A percentile compares a stretch with the other conserved stretches of the same genome.
phyloP scores from a whole-genome alignment of 2,797 vertebrate species.

The Myotis myotis region DNA sequence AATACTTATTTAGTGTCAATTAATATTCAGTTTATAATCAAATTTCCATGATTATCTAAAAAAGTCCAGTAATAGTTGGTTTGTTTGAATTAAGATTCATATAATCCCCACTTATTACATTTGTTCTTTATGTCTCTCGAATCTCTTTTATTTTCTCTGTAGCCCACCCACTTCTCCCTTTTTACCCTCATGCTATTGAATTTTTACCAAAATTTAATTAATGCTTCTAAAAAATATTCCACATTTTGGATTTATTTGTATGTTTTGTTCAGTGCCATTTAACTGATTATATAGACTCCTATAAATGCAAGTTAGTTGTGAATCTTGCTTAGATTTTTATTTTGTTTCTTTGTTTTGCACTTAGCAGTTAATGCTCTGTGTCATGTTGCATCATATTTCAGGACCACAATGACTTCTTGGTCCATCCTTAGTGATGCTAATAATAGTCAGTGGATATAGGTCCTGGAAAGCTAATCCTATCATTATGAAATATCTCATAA shows the following conservation, averaged over 20 bases:
- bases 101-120: background rate
- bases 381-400: background rate
- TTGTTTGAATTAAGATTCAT: background rate
- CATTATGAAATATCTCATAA: slow-evolving; percentile 8
- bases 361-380: background rate
- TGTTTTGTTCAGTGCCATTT: background rate
- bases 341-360: slow-evolving; percentile 5
- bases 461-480: background rate
- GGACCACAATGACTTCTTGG: background rate
- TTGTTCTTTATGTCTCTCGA: background rate
- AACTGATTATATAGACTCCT: background rate
- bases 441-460: background rate
- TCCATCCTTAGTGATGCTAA: background rate
- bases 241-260: background rate
- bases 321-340: slow-evolving; percentile 1
- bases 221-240: background rate
- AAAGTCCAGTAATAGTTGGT: background rate
- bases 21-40: background rate
- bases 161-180: background rate
- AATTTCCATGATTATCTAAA: background rate
- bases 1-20: background rate
- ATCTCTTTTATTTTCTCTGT: background rate
- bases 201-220: background rate
- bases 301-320: background rate
- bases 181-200: background rate